These are phyloP conservation scores for Macrobrachium rosenbergii DNA, from an alignment of 1,140 invertebrate genomes.

Conservation along the genomic window DNA sequence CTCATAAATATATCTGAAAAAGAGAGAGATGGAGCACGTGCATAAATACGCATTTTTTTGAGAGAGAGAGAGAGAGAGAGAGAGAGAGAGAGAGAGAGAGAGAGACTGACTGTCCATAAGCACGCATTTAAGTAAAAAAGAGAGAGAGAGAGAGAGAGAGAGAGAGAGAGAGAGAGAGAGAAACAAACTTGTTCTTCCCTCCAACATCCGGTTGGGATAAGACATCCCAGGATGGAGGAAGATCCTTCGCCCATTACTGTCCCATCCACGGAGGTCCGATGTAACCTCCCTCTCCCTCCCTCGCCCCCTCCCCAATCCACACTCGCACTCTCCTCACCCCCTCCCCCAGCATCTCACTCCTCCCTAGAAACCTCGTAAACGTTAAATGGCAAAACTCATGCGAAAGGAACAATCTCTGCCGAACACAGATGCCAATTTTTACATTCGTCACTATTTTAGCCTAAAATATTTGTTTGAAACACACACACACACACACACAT, in stretches of 20 bases:
- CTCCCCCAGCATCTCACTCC: neutral
- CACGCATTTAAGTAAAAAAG: neutral
- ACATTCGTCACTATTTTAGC: too few species aligned
- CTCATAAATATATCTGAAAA: too few species aligned
- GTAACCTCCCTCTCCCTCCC: neutral
- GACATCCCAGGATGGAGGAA: neutral
- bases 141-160: neutral
- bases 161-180: constrained; percentile 2
- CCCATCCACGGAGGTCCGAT: neutral
- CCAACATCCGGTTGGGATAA: neutral
- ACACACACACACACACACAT: too few species aligned
- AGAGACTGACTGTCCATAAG: neutral
- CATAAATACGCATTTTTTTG: too few species aligned
- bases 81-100: too few species aligned
- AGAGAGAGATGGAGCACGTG: too few species aligned
- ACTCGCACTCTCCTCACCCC: neutral
- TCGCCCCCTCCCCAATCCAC: neutral
- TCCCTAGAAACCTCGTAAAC: neutral
- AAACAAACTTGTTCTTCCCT: neutral
- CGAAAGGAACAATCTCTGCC: neutral
- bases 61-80: too few species aligned
- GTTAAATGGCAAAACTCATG: neutral
- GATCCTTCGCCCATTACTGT: neutral
- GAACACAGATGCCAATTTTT: too few species aligned
- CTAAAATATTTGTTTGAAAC: too few species aligned